These are phyloP conservation scores for Caranx ignobilis DNA, from an alignment of 2,113 vertebrate species.

Conservation along the genomic window DNA sequence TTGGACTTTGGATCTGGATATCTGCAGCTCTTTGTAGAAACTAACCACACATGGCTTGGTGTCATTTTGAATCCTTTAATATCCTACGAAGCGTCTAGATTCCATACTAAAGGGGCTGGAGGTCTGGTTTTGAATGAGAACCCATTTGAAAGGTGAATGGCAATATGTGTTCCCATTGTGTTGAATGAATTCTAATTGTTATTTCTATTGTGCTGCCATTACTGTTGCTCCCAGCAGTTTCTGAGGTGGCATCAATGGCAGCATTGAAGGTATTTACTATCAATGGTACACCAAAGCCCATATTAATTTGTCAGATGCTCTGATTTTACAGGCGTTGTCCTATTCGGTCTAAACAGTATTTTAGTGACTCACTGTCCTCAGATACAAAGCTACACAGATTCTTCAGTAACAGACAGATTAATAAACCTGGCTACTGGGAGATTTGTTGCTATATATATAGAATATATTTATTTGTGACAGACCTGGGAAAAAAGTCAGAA, in stretches of 20 bases:
- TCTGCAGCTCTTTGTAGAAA: conserved; percentile 13
- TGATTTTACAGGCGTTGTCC: neutral
- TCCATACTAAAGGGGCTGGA: conserved; percentile 10
- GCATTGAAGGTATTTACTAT: conserved; percentile 15
- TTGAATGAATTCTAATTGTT: conserved; percentile 40
- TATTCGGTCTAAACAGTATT: neutral
- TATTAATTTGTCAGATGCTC: conserved; percentile 7
- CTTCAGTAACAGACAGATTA: conserved; percentile 19
- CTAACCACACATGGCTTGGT: neutral
- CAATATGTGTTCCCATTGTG: conserved; percentile 30
- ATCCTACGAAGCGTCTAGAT: conserved; percentile 35
- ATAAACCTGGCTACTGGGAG: conserved; percentile 51
- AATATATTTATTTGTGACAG: conserved; percentile 72
- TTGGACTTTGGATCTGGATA: neutral
- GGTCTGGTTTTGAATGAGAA: conserved; percentile 52
- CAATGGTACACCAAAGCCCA: conserved; percentile 1
- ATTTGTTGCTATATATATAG: conserved; percentile 46
- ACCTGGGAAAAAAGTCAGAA: conserved; percentile 45
- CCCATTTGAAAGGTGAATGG: conserved; percentile 24
- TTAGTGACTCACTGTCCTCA: conserved; percentile 6
- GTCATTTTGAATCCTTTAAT: conserved; percentile 30
- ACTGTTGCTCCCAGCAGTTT: conserved; percentile 17
- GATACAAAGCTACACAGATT: conserved; percentile 16
- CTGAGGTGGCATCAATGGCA: conserved; percentile 4
- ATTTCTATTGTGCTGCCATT: conserved; percentile 26